Conservation (phyloP, 2,113 vertebrate species). For the Leptodactylus fuscus region DNA sequence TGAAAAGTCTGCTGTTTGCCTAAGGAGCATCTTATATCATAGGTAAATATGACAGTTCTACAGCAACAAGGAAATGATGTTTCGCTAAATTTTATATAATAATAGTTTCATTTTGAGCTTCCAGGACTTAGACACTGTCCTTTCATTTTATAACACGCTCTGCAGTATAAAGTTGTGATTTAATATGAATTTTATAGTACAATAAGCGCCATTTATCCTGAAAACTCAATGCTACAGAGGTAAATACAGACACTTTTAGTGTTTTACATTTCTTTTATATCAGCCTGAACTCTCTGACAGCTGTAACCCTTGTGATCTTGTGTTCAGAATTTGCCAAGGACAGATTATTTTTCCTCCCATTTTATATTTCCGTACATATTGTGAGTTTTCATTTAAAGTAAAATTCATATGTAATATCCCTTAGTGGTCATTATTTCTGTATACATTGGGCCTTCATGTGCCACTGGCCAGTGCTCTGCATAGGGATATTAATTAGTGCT, state of each 20-base stretch:
- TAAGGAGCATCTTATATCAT: no score
- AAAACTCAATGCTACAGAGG: not conserved
- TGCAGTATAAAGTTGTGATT: constrained; percentile 4
- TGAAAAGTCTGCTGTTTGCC: no score
- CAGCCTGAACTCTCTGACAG: no score
- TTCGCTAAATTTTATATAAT: no score
- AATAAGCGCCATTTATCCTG: constrained; percentile 33
- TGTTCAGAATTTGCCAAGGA: constrained; percentile 22
- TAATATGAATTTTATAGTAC: not conserved
- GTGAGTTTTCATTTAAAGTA: not conserved
- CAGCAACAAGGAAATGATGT: no score
- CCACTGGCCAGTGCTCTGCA: no score
- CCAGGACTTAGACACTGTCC: no score
- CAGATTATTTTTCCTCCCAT: not conserved
- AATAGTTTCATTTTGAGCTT: no score
- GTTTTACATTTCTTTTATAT: not conserved
- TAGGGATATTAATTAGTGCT: no score
- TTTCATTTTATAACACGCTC: not conserved
- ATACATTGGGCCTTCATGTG: no score
- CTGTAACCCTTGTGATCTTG: not conserved
- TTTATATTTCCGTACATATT: not conserved
- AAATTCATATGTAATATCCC: not conserved
- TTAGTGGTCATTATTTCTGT: no score
- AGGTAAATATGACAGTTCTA: no score
- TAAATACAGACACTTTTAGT: constrained; percentile 27